phyloP scores from a whole-genome alignment of 2,888 invertebrate genomes.

The Apoda limacodes region DNA sequence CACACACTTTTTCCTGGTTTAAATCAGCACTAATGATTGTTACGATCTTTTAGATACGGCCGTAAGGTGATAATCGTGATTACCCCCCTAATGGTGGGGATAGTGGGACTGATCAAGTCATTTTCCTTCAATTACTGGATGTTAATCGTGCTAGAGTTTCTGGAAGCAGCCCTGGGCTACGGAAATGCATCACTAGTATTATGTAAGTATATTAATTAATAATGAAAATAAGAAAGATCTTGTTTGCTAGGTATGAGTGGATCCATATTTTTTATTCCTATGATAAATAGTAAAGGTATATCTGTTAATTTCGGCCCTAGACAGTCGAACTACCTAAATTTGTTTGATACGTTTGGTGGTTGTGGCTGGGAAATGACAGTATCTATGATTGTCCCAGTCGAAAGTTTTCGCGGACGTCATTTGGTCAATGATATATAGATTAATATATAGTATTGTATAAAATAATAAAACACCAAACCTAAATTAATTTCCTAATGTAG shows the following conservation, averaged over 20 bases:
- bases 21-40: background rate
- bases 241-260: no score
- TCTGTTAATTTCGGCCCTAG: no score
- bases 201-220: conserved; percentile 32
- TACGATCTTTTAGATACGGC: conserved; percentile 46
- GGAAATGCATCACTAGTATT: conserved; percentile 59
- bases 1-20: background rate
- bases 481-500: no score
- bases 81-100: conserved; percentile 64
- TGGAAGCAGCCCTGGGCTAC: conserved; percentile 76
- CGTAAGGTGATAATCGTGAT: conserved; percentile 56
- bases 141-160: conserved; percentile 77
- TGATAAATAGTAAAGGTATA: no score
- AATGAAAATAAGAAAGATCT: background rate
- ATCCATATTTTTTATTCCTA: background rate
- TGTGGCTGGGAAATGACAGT: no score
- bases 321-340: no score
- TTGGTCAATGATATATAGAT: no score
- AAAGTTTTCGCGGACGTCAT: no score
- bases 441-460: no score
- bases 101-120: conserved; percentile 75
- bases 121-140: conserved; percentile 76
- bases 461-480: no score
- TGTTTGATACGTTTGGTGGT: no score
- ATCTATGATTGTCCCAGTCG: no score